Percentiles rank a stretch among this genome's conserved stretches.
Conservation (phyloP, 2,797 vertebrate species). For the Poeciliopsis gracilis region DNA sequence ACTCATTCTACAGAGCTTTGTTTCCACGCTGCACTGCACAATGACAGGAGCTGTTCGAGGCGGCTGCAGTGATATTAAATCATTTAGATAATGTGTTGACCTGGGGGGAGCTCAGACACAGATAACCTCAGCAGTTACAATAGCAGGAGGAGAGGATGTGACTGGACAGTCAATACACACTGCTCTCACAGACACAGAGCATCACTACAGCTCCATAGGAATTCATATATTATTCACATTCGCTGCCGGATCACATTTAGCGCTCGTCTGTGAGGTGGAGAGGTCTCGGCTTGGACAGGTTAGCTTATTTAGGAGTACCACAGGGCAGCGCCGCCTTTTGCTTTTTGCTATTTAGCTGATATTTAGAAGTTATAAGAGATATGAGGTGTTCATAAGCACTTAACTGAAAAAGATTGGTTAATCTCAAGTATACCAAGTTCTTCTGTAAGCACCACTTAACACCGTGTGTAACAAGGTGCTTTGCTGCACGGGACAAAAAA, state of each 20-base stretch:
- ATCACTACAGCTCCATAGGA: slow-evolving; percentile 43
- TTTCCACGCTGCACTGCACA: slow-evolving; percentile 48
- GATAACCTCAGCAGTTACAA: slow-evolving; percentile 53
- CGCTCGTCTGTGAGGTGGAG: slow-evolving; percentile 39
- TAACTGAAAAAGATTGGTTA: neutral
- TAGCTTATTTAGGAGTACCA: slow-evolving; percentile 34
- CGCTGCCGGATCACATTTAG: slow-evolving; percentile 45
- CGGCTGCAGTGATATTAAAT: slow-evolving; percentile 65
- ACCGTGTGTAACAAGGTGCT: neutral
- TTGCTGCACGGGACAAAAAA: neutral
- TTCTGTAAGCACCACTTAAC: neutral
- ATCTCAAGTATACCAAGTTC: neutral
- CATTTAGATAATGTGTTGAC: slow-evolving; percentile 75
- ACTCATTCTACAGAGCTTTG: slow-evolving; percentile 46
- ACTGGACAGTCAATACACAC: slow-evolving; percentile 53
- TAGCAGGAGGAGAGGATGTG: slow-evolving; percentile 56
- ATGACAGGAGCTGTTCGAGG: slow-evolving; percentile 55
- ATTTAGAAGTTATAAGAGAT: neutral
- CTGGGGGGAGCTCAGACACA: slow-evolving; percentile 51
- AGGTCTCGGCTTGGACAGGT: slow-evolving; percentile 27
- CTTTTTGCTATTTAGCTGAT: neutral
- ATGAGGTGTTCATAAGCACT: neutral
- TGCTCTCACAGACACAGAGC: slow-evolving; percentile 6
- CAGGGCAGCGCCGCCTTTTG: neutral
- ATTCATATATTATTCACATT: slow-evolving; percentile 65